Base-by-base conservation (phyloP, 1,140 invertebrate genomes). In the Scylla paramamosain region DNA sequence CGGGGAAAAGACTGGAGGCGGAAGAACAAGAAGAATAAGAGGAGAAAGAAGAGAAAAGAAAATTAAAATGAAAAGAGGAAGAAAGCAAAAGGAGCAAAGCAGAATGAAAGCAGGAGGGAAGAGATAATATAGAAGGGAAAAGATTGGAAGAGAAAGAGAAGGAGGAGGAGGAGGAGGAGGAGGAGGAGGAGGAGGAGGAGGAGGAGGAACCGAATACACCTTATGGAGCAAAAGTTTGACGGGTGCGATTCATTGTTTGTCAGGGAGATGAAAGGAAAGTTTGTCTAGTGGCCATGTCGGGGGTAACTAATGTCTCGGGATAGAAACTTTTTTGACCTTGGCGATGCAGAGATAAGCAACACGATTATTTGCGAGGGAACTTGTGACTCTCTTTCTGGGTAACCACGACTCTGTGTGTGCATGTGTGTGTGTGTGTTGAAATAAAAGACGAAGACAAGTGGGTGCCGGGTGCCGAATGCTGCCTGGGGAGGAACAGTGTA, bases 341-440 rank as follows among this genome's bases (percentile, higher is more conserved):
- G 25, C 67, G 67, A 77, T n/a, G 67, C 67, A 77, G 20, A 59
- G 67, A 77, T 77, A 77, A 77, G 20, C 67, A 77, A 77, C 67
- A n/a, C 67, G 20, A n/a, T n/a, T 77, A 77, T 77, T n/a, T n/a
- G n/a, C 3, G 67, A 77, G 67, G 25, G 20, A 77, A 77, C 67
- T 77, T 77, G 12, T 77, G 20, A n/a, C 25, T 59, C 16, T 20
- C 16, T 20, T 59, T 77, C 16, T 77, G 67, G n/a, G 25, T 77
- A 20, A 77, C 20, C 16, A 8, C 20, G 67, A 77, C n/a, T 77
- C 12, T 86, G 83, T 86, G 83, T 86, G 83, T 86, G 83, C n/a
- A 25, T 86, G 83, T 86, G 83, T 86, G 83, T 86, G 83, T 86
- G 83, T 28, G 83, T 86, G 83, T 86, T 59, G 10, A 12, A 59